These are phyloP conservation scores for Gryllus bimaculatus DNA, from an alignment of 1,140 invertebrate genomes.

Conservation along the genomic window DNA sequence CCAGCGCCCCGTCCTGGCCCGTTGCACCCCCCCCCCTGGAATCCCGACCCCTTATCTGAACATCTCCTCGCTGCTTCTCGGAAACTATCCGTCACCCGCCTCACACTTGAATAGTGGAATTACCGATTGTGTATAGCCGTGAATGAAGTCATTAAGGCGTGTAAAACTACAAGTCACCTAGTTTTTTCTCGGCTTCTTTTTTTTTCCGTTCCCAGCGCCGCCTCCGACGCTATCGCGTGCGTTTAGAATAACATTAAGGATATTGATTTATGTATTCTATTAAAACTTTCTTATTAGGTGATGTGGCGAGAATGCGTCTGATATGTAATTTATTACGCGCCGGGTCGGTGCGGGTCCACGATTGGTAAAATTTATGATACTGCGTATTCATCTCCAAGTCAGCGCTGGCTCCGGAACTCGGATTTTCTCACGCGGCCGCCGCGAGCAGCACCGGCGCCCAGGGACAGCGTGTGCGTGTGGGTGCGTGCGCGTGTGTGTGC, in stretches of 20 bases:
- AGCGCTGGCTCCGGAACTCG: too few species aligned
- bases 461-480: not conserved
- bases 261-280: not conserved
- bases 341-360: too few species aligned
- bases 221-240: not conserved
- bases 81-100: not conserved
- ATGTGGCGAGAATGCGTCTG: not conserved
- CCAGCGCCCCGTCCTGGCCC: too few species aligned
- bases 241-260: slow-evolving; percentile 2
- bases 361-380: too few species aligned
- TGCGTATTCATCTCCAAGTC: too few species aligned
- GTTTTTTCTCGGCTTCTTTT: not conserved
- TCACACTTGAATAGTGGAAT: not conserved
- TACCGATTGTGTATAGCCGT: not conserved
- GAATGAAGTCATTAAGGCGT: slow-evolving; percentile 4
- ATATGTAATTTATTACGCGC: not conserved
- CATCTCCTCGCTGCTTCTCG: not conserved
- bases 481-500: too few species aligned
- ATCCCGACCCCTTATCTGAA: too few species aligned
- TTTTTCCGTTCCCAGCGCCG: not conserved
- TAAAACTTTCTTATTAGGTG: not conserved
- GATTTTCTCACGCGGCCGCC: too few species aligned
- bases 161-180: slow-evolving; percentile 4
- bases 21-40: too few species aligned
- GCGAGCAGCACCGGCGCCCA: not conserved